Conservation (phyloP, 2,888 invertebrate genomes). For the Sympetrum striolatum region DNA sequence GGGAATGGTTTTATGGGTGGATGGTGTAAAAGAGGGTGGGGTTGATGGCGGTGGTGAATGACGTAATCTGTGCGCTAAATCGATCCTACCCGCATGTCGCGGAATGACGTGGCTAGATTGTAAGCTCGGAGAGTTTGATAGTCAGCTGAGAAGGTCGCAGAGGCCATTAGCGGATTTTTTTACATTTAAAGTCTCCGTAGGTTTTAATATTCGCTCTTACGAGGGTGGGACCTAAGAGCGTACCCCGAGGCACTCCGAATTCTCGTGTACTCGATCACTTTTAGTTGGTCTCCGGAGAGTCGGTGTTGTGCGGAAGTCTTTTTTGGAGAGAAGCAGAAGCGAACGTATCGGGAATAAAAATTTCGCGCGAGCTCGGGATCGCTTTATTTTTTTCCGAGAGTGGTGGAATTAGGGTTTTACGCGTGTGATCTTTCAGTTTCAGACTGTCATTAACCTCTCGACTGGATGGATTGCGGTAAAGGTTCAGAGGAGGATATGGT, state of each 20-base stretch:
- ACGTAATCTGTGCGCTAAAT: constrained; percentile 17
- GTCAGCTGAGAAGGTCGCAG: neutral
- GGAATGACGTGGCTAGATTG: constrained; percentile 35
- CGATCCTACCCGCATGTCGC: constrained; percentile 28
- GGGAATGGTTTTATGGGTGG: neutral
- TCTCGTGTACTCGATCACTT: no score
- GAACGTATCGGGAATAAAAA: no score
- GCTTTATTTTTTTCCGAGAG: neutral
- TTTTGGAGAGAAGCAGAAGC: no score
- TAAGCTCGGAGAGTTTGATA: constrained; percentile 16
- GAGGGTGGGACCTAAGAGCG: neutral
- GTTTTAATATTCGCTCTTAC: neutral
- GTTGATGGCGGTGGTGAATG: neutral
- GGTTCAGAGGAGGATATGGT: neutral
- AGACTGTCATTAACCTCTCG: neutral
- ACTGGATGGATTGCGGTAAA: neutral
- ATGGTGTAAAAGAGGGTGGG: neutral
- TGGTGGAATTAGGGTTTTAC: neutral
- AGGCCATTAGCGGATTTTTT: neutral
- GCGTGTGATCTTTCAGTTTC: neutral
- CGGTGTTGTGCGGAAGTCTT: no score
- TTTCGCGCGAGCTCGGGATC: no score
- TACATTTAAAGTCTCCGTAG: neutral
- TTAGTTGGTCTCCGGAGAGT: no score
- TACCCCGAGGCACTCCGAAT: neutral